A percentile compares a stretch with the other conserved stretches of the same genome.
These are phyloP conservation scores for Sinodicranocentrus sp. DNA, from an alignment of 2,888 invertebrate species.

Conservation along the genomic window DNA sequence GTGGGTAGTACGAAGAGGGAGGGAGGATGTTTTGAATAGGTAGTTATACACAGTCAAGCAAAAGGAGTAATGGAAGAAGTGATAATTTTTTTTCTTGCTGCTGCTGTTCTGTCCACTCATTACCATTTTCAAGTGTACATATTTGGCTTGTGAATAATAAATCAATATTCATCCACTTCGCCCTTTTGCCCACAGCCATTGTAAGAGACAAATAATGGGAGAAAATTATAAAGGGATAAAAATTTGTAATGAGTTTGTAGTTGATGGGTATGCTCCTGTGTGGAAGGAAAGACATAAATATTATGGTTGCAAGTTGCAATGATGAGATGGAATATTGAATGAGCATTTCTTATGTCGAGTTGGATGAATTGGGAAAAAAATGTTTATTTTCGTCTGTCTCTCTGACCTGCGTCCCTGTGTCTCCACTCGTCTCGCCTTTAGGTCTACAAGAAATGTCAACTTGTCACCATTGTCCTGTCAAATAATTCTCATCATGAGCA, in stretches of 20 bases:
- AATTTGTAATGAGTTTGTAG: no score
- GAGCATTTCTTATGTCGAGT: not conserved
- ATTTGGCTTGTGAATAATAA: conserved; percentile 58
- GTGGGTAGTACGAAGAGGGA: no score
- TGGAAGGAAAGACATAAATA: no score
- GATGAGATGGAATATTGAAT: not conserved
- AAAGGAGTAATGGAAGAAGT: no score
- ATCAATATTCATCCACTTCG: conserved; percentile 46
- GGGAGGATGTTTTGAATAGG: no score
- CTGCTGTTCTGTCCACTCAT: no score
- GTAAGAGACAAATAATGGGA: not conserved
- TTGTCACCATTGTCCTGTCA: conserved; percentile 76
- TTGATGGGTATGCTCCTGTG: no score
- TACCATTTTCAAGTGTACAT: conserved; percentile 16
- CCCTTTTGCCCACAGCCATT: conserved; percentile 41
- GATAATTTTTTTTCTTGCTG: no score
- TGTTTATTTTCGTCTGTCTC: not conserved
- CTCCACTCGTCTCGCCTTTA: conserved; percentile 53
- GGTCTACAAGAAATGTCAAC: conserved; percentile 75
- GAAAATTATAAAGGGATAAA: not conserved
- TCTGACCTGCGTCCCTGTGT: not conserved
- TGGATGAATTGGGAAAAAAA: not conserved
- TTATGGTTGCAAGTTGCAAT: no score
- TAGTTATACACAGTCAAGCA: no score
- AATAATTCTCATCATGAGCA: no score